phyloP scores from a whole-genome alignment of 2,113 vertebrate species.

The Erythrocercus mccallii region DNA sequence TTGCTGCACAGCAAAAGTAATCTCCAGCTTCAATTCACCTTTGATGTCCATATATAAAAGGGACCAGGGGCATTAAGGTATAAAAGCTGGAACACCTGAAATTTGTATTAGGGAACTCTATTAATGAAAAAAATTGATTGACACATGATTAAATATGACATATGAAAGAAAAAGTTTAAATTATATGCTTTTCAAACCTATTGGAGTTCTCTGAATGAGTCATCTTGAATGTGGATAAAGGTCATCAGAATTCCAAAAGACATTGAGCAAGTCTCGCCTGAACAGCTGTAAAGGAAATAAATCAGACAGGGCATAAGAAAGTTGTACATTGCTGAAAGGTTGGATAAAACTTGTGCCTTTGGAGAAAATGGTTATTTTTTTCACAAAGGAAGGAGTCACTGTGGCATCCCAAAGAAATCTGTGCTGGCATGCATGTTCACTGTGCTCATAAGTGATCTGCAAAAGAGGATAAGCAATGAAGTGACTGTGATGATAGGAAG shows the following conservation, averaged over 20 bases:
- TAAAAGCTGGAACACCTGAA: neutral
- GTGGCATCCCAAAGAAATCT: neutral
- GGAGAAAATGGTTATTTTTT: neutral
- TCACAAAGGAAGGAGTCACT: neutral
- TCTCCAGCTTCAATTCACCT: neutral
- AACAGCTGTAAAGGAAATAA: neutral
- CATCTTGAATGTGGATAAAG: neutral
- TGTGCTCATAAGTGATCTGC: neutral
- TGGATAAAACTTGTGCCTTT: neutral
- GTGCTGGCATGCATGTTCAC: neutral
- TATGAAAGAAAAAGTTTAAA: neutral
- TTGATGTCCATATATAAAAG: neutral
- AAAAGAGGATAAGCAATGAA: neutral
- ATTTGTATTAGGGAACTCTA: neutral
- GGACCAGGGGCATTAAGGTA: rapidly evolving
- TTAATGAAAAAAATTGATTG: neutral
- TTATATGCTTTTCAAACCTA: neutral
- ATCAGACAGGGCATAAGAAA: neutral
- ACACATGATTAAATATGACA: neutral
- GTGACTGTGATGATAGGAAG: neutral
- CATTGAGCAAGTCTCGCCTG: neutral
- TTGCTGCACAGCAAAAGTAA: neutral
- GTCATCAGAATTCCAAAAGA: neutral
- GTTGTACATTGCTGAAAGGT: neutral
- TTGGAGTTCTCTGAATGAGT: neutral